phyloP scores from a whole-genome alignment of 2,797 vertebrate genomes.

The Eremophila alpestris region DNA sequence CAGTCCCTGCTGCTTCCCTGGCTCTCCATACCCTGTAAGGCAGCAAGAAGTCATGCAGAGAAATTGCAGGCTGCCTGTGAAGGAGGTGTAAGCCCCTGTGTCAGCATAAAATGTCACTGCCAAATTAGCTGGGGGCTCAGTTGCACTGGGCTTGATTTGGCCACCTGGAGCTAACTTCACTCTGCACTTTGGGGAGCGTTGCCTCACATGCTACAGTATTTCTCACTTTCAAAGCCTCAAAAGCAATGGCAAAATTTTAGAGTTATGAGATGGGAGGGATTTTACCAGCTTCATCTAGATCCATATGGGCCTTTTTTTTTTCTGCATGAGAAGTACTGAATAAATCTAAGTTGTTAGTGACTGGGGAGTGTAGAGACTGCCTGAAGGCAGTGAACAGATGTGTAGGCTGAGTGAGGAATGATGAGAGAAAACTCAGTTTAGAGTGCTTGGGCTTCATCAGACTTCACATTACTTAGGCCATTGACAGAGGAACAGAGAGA shows the following conservation, averaged over 20 bases:
- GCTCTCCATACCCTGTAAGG: background rate
- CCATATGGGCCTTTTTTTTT: background rate
- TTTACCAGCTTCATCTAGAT: background rate
- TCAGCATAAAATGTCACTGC: background rate
- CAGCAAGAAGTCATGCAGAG: background rate
- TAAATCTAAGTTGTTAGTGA: conserved; percentile 38
- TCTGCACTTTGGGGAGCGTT: background rate
- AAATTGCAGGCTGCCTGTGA: background rate
- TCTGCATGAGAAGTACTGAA: background rate
- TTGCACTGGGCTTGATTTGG: background rate
- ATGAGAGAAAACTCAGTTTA: conserved; percentile 32
- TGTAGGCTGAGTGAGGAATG: conserved; percentile 46
- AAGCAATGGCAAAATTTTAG: background rate
- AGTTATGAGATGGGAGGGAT: background rate
- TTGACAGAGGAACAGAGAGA: background rate
- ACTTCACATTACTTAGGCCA: background rate
- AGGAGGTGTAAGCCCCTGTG: background rate
- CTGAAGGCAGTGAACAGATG: conserved; percentile 48
- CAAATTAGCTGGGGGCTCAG: background rate
- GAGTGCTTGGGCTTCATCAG: conserved; percentile 11
- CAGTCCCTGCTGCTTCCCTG: background rate
- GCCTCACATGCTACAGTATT: background rate
- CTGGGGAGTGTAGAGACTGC: conserved; percentile 17
- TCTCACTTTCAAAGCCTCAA: background rate
- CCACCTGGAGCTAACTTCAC: background rate